Base-by-base conservation (phyloP, 2,113 vertebrate genomes). In the Rhinichthys klamathensis region DNA sequence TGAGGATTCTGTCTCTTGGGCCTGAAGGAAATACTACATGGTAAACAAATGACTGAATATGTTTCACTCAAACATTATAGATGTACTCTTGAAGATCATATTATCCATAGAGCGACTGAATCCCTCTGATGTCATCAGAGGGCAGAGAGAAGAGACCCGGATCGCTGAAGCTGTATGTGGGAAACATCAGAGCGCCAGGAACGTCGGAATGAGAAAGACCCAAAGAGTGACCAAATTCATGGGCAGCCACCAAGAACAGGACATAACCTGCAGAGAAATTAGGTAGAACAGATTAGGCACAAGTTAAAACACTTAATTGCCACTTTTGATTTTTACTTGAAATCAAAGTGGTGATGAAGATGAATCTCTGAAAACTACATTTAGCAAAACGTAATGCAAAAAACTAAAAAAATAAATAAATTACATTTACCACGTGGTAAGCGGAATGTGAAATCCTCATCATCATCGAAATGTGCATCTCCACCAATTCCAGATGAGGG, bases 181-280 rank as follows among this genome's bases (percentile, higher is more conserved):
- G 96, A 84, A 92, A 97, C 98, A 99, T 99, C 87, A 99, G 92
- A 10, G 97, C 96, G n/a, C 95, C 95, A 2, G 94, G 91, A 77
- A 97, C 96, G 0, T 16, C 7, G 30, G 98, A 99, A 87, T 99
- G 97, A 88, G 89, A 85, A 65, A 99, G 92, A 30, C 97, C 98
- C 88, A 99, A 83, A 0, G 97, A 96, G 90, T 99, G 98, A 46
- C 98, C 97, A 75, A 99, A 95, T 87, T 99, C 97, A 88, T 99
- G 98, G 82, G 97, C 97, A 56, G 96, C 91, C 46, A 99, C 97
- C 60, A 97, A 69, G 92, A 98, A 97, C 82, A 99, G 93, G 65
- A 96, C 94, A 65, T 93, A 94, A 2, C 95, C 97, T 99, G 38
- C 13, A 16, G 12, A 65, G 84, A 85, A 61, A 11, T 82, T 9